Conservation (phyloP, 2,797 vertebrate genomes). For the Gorsachius magnificus region DNA sequence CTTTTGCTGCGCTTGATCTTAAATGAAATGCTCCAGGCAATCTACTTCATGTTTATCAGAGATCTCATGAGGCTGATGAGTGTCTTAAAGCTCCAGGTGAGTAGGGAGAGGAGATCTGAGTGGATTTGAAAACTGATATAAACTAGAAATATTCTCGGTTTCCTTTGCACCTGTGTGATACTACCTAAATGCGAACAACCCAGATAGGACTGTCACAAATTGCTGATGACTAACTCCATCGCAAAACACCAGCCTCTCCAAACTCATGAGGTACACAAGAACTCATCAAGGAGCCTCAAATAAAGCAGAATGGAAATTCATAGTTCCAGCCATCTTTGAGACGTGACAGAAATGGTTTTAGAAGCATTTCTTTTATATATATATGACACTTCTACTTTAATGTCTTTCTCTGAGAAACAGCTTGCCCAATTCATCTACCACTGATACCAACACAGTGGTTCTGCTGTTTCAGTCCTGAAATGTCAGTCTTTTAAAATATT, state of each 20-base stretch:
- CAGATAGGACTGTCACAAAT: not conserved
- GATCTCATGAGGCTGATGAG: not conserved
- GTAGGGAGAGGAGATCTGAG: not conserved
- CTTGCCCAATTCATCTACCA: not conserved
- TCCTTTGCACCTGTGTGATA: not conserved
- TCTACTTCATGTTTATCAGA: not conserved
- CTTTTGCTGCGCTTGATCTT: not conserved
- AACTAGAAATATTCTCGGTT: not conserved
- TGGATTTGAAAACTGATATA: not conserved
- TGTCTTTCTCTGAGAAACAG: not conserved
- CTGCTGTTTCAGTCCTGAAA: not conserved
- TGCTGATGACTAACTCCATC: not conserved
- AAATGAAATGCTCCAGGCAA: not conserved
- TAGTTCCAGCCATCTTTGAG: not conserved
- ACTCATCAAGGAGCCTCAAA: not conserved
- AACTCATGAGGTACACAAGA: not conserved
- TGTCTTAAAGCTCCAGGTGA: not conserved
- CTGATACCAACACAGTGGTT: not conserved
- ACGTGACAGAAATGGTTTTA: not conserved
- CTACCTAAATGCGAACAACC: not conserved
- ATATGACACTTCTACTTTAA: not conserved
- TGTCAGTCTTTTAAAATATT: not conserved
- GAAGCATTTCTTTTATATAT: not conserved
- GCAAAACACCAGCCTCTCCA: not conserved
- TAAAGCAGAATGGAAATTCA: not conserved